phyloP scores from a whole-genome alignment of 2,113 vertebrate genomes.

The Xiphophorus couchianus region DNA sequence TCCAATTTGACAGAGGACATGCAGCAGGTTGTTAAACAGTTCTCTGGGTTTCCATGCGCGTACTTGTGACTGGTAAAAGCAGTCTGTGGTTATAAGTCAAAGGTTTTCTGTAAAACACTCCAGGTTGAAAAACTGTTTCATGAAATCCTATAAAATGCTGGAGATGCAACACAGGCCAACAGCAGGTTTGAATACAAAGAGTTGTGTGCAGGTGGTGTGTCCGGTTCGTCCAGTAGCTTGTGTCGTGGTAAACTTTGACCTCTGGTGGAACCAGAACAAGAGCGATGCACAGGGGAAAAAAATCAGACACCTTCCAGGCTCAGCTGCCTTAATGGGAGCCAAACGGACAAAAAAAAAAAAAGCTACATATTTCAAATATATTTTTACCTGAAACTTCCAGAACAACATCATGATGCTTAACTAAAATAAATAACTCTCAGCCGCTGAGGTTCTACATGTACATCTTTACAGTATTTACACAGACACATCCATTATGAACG shows the following conservation, averaged over 20 bases:
- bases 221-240: slow-evolving; percentile 16
- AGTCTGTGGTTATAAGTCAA: slow-evolving; percentile 45
- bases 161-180: slow-evolving; percentile 50
- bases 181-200: slow-evolving; percentile 39
- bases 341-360: slow-evolving; percentile 75
- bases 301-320: slow-evolving; percentile 82
- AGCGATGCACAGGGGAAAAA: slow-evolving; percentile 77
- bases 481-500: slow-evolving; percentile 29
- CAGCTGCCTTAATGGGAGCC: slow-evolving; percentile 81
- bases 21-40: slow-evolving; percentile 63
- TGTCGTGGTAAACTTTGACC: slow-evolving; percentile 76
- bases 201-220: not conserved
- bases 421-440: slow-evolving; percentile 91
- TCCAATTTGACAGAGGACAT: slow-evolving; percentile 52
- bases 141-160: slow-evolving; percentile 60
- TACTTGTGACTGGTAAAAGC: slow-evolving; percentile 44
- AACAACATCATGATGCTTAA: slow-evolving; percentile 79
- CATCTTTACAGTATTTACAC: slow-evolving; percentile 93
- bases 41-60: slow-evolving; percentile 46
- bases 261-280: slow-evolving; percentile 66
- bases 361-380: slow-evolving; percentile 87
- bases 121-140: slow-evolving; percentile 59
- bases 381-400: slow-evolving; percentile 85
- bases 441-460: slow-evolving; percentile 82
- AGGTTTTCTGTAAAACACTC: slow-evolving; percentile 68